Evolutionary conservation across 2,888 invertebrate genomes (phyloP).

Genomic region (Brenthis daphne): DNA sequence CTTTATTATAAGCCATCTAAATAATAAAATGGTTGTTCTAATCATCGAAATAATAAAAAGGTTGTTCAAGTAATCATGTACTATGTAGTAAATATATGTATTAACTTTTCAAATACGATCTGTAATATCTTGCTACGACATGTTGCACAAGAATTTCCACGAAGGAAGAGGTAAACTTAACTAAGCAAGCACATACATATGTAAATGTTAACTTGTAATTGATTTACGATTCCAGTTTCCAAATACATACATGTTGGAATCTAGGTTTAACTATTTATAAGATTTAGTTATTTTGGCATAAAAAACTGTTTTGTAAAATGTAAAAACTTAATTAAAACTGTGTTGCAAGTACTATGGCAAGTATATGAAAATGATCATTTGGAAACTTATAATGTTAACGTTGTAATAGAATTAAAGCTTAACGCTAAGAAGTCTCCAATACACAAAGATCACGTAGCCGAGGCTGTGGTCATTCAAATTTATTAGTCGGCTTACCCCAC

Average conservation of each 20-base stretch:
- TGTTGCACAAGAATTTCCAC: constrained; percentile 17
- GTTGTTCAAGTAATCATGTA: too few relatives aligned
- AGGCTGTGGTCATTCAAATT: constrained; percentile 54
- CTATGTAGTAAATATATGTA: too few relatives aligned
- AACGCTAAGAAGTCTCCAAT: constrained; percentile 13
- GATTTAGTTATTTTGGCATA: constrained; percentile 8
- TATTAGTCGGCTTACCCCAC: constrained; percentile 72
- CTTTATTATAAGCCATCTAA: too few relatives aligned
- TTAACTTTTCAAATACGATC: too few relatives aligned
- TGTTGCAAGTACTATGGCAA: neutral
- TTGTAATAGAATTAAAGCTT: constrained; percentile 10
- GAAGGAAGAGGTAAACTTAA: constrained; percentile 24
- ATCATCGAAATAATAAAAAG: too few relatives aligned
- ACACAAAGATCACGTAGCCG: constrained; percentile 36
- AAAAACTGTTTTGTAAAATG: neutral
- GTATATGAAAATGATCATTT: neutral
- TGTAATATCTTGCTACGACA: neutral
- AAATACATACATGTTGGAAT: constrained; percentile 12
- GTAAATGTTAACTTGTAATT: neutral
- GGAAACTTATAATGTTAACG: neutral
- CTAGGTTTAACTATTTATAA: constrained; percentile 14
- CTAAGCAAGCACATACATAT: constrained; percentile 2
- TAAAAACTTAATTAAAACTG: neutral
- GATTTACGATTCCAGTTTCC: constrained; percentile 18
- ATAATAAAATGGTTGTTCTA: too few relatives aligned